Evolutionary conservation across 2,888 invertebrate species (phyloP).

Genomic region (Barypeithes pellucidus): DNA sequence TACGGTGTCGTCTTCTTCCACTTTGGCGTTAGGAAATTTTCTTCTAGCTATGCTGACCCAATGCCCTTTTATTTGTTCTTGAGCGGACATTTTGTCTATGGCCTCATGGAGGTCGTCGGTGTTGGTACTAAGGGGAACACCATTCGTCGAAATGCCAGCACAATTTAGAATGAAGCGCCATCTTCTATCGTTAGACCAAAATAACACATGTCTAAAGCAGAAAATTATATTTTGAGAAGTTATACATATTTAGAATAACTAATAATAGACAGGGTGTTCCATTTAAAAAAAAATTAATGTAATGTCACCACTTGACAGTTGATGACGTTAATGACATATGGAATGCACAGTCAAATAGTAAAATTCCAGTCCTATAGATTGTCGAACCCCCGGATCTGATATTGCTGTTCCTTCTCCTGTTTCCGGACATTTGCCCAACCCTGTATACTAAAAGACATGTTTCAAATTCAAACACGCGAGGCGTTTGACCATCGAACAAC

Average conservation of each 20-base stretch:
- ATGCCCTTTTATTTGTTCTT: conserved; percentile 64
- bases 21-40: conserved; percentile 61
- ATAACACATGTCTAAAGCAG: conserved; percentile 65
- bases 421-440: too few species aligned
- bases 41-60: conserved; percentile 66
- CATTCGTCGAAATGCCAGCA: conserved; percentile 63
- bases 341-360: too few species aligned
- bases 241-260: neutral
- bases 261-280: too few species aligned
- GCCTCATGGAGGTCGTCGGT: conserved; percentile 63
- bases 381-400: too few species aligned
- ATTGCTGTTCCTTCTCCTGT: too few species aligned
- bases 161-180: conserved; percentile 68
- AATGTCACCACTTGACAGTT: too few species aligned
- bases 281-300: too few species aligned
- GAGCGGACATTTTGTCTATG: conserved; percentile 63
- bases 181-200: conserved; percentile 66
- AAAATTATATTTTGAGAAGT: neutral
- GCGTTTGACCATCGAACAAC: too few species aligned
- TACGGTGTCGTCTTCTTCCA: conserved; percentile 63
- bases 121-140: conserved; percentile 58
- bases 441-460: too few species aligned
- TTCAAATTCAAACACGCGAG: too few species aligned
- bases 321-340: too few species aligned
- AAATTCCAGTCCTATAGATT: too few species aligned